Conservation (phyloP, 1,140 invertebrate species). For the Reticulitermes speratus region DNA sequence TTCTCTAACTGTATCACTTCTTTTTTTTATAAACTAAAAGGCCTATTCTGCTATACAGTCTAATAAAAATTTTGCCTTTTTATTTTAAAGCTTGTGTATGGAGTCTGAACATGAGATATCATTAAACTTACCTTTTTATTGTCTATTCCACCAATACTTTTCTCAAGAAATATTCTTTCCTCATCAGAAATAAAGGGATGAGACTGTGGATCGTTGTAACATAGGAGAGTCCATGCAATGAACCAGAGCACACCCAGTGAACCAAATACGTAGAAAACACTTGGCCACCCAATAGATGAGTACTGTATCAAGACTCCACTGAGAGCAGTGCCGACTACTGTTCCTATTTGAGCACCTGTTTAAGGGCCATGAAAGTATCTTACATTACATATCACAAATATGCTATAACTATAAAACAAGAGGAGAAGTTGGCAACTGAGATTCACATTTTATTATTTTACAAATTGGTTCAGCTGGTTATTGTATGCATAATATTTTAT, state of each 20-base stretch:
- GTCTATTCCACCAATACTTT: background rate
- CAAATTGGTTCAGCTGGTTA: too few relatives aligned
- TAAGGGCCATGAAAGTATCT: background rate
- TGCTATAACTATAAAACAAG: background rate
- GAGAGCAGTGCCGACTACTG: slow-evolving; percentile 71
- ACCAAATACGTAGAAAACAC: slow-evolving; percentile 79
- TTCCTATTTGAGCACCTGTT: slow-evolving; percentile 69
- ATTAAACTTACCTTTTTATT: background rate
- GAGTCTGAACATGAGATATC: too few relatives aligned
- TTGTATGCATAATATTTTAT: too few relatives aligned
- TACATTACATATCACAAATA: background rate
- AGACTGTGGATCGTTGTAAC: slow-evolving; percentile 73
- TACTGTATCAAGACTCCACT: slow-evolving; percentile 65
- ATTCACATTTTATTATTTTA: too few relatives aligned
- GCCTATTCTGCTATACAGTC: too few relatives aligned
- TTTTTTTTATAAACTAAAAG: too few relatives aligned
- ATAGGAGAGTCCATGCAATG: slow-evolving; percentile 66
- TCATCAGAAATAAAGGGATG: slow-evolving; percentile 82
- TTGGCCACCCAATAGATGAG: slow-evolving; percentile 69
- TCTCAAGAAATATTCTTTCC: slow-evolving; percentile 64
- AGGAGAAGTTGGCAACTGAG: too few relatives aligned
- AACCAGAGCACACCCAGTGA: slow-evolving; percentile 73
- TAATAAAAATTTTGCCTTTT: too few relatives aligned
- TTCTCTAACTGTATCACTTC: too few relatives aligned
- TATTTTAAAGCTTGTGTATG: too few relatives aligned